These are phyloP conservation scores for Geotrypetes seraphini DNA, from an alignment of 2,797 vertebrate species.

Conservation along the genomic window DNA sequence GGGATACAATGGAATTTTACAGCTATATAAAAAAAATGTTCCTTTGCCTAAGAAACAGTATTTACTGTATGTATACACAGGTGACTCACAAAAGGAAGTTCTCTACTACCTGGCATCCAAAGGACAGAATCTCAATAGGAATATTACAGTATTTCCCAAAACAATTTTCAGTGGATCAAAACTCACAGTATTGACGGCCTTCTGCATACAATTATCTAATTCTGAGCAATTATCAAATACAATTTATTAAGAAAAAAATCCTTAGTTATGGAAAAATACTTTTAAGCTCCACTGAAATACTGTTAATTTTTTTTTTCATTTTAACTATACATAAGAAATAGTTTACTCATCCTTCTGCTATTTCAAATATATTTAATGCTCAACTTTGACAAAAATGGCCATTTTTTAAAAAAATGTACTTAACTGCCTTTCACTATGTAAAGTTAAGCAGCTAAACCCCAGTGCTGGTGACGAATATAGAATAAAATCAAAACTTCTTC, in stretches of 20 bases:
- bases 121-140: constrained; percentile 56
- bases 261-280: constrained; percentile 79
- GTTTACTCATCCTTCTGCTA: constrained; percentile 58
- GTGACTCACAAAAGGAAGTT: constrained; percentile 51
- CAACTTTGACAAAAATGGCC: constrained; percentile 57
- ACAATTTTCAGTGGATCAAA: constrained; percentile 64
- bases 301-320: constrained; percentile 28
- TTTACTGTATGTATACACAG: constrained; percentile 64
- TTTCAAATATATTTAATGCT: constrained; percentile 68
- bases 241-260: constrained; percentile 70
- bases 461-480: constrained; percentile 85
- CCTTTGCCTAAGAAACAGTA: constrained; percentile 68
- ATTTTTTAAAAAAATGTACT: constrained; percentile 40
- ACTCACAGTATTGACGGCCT: constrained; percentile 78
- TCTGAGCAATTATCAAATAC: constrained; percentile 71
- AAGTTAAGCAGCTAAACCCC: constrained; percentile 57
- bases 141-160: constrained; percentile 57
- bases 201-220: constrained; percentile 58
- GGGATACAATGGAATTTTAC: constrained; percentile 59
- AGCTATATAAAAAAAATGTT: constrained; percentile 66
- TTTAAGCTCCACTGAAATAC: constrained; percentile 65
- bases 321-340: constrained; percentile 68
- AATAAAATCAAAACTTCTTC: constrained; percentile 70
- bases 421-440: constrained; percentile 53
- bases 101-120: constrained; percentile 57